phyloP scores from a whole-genome alignment of 2,888 invertebrate species.

The Azorinus chamasolen region DNA sequence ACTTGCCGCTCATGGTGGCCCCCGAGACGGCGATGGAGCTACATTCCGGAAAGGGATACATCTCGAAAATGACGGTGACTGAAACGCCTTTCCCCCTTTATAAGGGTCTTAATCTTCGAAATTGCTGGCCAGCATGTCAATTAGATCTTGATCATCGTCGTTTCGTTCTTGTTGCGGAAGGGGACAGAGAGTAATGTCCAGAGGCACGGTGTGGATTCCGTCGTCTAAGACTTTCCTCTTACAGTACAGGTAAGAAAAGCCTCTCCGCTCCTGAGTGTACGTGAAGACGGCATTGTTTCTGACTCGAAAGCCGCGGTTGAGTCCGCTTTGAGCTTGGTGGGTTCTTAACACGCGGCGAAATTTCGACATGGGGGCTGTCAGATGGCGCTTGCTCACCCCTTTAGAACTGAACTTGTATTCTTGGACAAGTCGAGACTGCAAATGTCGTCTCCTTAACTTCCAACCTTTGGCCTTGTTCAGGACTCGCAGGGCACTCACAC shows the following conservation, averaged over 20 bases:
- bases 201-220: too few relatives aligned
- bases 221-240: slow-evolving; percentile 42
- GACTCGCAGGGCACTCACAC: slow-evolving; percentile 3
- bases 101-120: slow-evolving; percentile 27
- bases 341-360: slow-evolving; percentile 18
- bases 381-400: slow-evolving; percentile 23
- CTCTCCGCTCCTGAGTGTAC: too few relatives aligned
- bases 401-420: slow-evolving; percentile 48
- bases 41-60: slow-evolving; percentile 46
- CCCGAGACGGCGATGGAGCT: too few relatives aligned
- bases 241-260: too few relatives aligned
- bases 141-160: slow-evolving; percentile 27
- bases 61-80: not conserved
- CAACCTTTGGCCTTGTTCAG: slow-evolving; percentile 2
- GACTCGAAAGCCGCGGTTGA: slow-evolving; percentile 29
- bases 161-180: slow-evolving; percentile 1
- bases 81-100: not conserved
- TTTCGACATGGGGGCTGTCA: slow-evolving; percentile 23
- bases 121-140: slow-evolving; percentile 27
- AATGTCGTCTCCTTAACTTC: not conserved
- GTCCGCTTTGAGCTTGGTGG: slow-evolving; percentile 7
- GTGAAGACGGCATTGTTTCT: slow-evolving; percentile 33
- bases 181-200: too few relatives aligned
- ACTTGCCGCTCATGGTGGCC: too few relatives aligned
- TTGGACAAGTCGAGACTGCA: not conserved